Conservation (phyloP, 1,140 invertebrate species). For the Melipona quadrifasciata region DNA sequence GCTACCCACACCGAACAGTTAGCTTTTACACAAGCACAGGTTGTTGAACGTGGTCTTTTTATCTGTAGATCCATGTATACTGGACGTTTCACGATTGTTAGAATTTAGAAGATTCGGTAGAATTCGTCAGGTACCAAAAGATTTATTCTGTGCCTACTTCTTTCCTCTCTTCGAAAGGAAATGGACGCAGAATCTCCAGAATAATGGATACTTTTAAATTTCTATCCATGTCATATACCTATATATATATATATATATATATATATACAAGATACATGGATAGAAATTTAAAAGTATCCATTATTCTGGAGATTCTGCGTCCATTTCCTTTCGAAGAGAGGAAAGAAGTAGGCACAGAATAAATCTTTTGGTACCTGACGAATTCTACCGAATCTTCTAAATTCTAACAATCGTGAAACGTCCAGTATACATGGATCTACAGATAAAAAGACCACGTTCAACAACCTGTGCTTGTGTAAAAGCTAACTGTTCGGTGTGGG, state of each 20-base stretch:
- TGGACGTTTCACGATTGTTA: background rate
- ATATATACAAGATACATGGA: too few species aligned
- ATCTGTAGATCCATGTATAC: background rate
- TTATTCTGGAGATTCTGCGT: too few species aligned
- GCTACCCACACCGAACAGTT: slow-evolving; percentile 21
- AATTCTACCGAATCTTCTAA: background rate
- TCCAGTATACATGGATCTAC: background rate
- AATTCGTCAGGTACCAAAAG: background rate
- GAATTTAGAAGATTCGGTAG: background rate
- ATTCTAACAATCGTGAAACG: background rate
- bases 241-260: too few species aligned
- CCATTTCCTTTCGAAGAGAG: too few species aligned
- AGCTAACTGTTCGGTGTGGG: slow-evolving; percentile 13
- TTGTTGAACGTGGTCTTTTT: slow-evolving; percentile 48
- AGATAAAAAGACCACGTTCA: slow-evolving; percentile 45
- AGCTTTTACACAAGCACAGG: slow-evolving; percentile 40
- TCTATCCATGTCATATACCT: too few species aligned
- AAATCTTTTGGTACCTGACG: background rate
- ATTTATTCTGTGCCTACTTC: too few species aligned
- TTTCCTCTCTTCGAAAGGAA: too few species aligned
- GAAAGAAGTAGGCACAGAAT: too few species aligned
- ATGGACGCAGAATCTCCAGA: too few species aligned
- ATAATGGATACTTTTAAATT: too few species aligned
- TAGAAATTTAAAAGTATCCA: too few species aligned
- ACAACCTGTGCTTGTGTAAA: slow-evolving; percentile 44